Evolutionary conservation across 1,140 invertebrate genomes (phyloP), one percentile per base, ranked within the genome.

Genomic region (Drosophila repleta): DNA sequence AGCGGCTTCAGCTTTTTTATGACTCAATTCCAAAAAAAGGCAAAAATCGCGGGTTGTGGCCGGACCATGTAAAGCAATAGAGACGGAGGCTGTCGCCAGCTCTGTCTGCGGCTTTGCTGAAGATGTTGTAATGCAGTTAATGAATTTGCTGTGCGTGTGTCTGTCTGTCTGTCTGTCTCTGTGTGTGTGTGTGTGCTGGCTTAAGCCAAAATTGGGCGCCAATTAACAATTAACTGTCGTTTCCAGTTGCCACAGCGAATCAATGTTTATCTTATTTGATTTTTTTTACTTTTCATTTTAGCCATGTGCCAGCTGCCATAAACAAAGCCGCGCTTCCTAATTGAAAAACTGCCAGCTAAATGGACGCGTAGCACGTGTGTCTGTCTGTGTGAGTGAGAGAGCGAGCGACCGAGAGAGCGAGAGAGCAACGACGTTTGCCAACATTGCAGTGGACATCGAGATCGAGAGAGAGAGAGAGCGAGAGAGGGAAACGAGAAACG

Each of bases 221-320:
- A 73, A 73, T 73, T 73, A 73, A 68, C 43, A 73, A 73, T 73
- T 73, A 73, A 73, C 51, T 39, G 65, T 57, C 24, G 29, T 75
- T 74, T 58, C 55, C 56, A 39, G 51, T 71, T 75, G 52, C 48
- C 45, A 53, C 66, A 69, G 46, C 52, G 63, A 45, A 67, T 70
- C 56, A n/a, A 49, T 52, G 18, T 52, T 51, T 56, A 66, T 67
- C 7, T 61, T 20, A 43, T 43, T 17, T 43, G 2, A 43, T 43
- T 45, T n/a, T 48, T 61, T 61, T 60, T 10, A 20, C 37, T 39
- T 66, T 26, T 60, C 37, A 2, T 87, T 87, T 82, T 63, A 87
- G 82, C 74, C 82, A 87, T 87, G 82, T 82, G 83, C 83, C 70
- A 66, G 82, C 75, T 70, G 82, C 83, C 82, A 87, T 87, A 79